These are phyloP conservation scores for Doris montereyensis DNA, from an alignment of 2,888 invertebrate species.

Conservation along the genomic window DNA sequence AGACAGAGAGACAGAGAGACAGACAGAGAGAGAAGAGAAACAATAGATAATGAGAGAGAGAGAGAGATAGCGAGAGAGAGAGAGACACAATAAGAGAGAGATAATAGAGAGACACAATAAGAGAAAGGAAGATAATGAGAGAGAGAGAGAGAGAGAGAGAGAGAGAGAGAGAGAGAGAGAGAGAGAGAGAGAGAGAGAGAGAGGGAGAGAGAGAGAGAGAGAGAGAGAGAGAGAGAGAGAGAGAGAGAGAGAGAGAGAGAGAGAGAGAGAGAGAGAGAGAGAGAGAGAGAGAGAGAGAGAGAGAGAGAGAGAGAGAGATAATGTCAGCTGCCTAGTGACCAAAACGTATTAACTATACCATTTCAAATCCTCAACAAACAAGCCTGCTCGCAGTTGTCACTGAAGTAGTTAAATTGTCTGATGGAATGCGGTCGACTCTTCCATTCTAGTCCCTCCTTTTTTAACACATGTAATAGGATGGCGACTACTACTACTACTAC, in stretches of 20 bases:
- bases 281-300: slow-evolving; percentile 14
- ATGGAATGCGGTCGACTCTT: too few species aligned
- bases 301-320: slow-evolving; percentile 13
- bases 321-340: too few species aligned
- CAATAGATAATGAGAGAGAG: slow-evolving; percentile 8
- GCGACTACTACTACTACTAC: slow-evolving; percentile 33
- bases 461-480: too few species aligned
- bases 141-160: slow-evolving; percentile 2
- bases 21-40: slow-evolving; percentile 9
- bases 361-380: too few species aligned
- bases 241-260: not conserved
- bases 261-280: slow-evolving; percentile 14
- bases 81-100: not conserved
- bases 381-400: too few species aligned
- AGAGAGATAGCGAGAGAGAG: slow-evolving; percentile 14
- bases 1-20: slow-evolving; percentile 12
- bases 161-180: slow-evolving; percentile 16
- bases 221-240: slow-evolving; percentile 29
- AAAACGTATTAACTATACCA: too few species aligned
- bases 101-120: not conserved
- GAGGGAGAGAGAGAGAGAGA: slow-evolving; percentile 11
- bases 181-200: not conserved
- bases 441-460: too few species aligned
- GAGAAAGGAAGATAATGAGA: not conserved
- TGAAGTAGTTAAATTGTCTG: too few species aligned